phyloP scores from a whole-genome alignment of 2,888 invertebrate genomes.

The Catonia carolina region DNA sequence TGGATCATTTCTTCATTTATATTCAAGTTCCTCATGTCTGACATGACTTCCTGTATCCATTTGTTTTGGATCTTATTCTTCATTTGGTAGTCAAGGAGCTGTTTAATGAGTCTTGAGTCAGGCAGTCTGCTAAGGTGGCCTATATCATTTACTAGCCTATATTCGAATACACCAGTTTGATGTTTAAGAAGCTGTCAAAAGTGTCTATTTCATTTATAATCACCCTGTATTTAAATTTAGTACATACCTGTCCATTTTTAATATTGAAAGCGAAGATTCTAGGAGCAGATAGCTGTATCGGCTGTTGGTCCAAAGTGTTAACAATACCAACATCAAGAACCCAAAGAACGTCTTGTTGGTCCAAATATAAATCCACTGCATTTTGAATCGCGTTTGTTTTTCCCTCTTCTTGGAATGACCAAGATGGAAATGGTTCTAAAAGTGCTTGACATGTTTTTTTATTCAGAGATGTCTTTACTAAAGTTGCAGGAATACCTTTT shows the following conservation, averaged over 20 bases:
- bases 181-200: no score
- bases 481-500: conserved; percentile 58
- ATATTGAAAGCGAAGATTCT: conserved; percentile 59
- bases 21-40: no score
- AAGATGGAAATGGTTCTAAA: conserved; percentile 56
- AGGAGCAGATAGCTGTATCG: conserved; percentile 58
- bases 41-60: no score
- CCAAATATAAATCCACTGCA: conserved; percentile 59
- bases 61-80: no score
- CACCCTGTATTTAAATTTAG: no score
- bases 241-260: conserved; percentile 47
- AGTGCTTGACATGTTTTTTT: conserved; percentile 46
- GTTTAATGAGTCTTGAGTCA: no score
- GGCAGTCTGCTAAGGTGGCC: no score
- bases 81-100: no score
- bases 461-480: conserved; percentile 51
- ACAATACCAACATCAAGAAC: conserved; percentile 63
- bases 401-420: conserved; percentile 57
- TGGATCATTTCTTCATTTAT: no score
- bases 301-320: conserved; percentile 57
- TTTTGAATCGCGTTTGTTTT: conserved; percentile 60
- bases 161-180: no score
- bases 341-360: conserved; percentile 61
- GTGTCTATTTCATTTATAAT: no score
- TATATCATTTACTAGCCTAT: no score